Conservation (phyloP, 2,888 invertebrate genomes). For the Parnassius mnemosyne region DNA sequence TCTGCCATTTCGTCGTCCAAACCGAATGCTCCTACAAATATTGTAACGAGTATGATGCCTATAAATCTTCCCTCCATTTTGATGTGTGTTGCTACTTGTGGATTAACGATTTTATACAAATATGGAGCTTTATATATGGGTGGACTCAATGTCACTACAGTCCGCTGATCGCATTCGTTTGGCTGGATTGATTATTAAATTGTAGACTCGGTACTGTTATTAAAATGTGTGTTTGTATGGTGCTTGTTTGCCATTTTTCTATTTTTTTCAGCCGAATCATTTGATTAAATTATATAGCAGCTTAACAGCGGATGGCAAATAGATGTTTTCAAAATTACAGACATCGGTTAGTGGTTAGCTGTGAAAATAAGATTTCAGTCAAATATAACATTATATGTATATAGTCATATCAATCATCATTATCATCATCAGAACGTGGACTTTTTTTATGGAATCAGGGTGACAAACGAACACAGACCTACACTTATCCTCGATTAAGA, state of each 20-base stretch:
- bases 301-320: conserved; percentile 21
- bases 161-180: conserved; percentile 8
- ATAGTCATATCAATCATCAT: too few relatives aligned
- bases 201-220: conserved; percentile 11
- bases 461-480: too few relatives aligned
- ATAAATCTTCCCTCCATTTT: conserved; percentile 25
- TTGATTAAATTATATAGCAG: conserved; percentile 41
- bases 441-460: too few relatives aligned
- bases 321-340: conserved; percentile 31
- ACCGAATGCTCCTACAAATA: conserved; percentile 28
- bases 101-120: not conserved
- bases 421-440: too few relatives aligned
- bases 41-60: conserved; percentile 25
- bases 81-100: not conserved
- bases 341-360: conserved; percentile 1
- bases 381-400: not conserved
- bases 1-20: conserved; percentile 69
- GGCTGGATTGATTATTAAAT: conserved; percentile 8
- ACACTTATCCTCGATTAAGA: too few relatives aligned
- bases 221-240: conserved; percentile 29
- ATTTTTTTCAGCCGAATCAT: conserved; percentile 40
- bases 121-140: conserved; percentile 8
- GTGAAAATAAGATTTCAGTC: conserved; percentile 17
- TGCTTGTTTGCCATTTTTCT: conserved; percentile 36
- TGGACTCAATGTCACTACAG: conserved; percentile 16